Evolutionary conservation across 2,888 invertebrate species (phyloP).

Genomic region (Mythimna vitellina): DNA sequence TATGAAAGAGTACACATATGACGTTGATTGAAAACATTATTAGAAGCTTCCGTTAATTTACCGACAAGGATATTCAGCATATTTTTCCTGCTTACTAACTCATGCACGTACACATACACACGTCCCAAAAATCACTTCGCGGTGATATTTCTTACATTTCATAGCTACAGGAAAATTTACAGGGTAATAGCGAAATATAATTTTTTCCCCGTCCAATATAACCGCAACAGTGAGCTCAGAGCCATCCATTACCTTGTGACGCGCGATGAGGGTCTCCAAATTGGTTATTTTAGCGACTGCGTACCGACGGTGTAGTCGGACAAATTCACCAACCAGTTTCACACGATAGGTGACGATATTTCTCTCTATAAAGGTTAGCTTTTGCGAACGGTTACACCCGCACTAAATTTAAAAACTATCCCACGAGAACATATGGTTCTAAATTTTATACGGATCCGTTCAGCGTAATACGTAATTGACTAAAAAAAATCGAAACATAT

Average conservation of each 20-base stretch:
- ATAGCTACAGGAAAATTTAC: slow-evolving; percentile 51
- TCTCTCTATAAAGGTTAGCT: slow-evolving; percentile 25
- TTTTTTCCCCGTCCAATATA: slow-evolving; percentile 67
- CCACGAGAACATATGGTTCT: too few relatives aligned
- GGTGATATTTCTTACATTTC: slow-evolving; percentile 45
- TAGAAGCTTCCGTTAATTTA: slow-evolving; percentile 20
- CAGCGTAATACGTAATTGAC: too few relatives aligned
- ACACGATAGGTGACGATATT: slow-evolving; percentile 43
- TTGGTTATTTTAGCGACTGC: slow-evolving; percentile 75
- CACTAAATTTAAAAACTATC: neutral
- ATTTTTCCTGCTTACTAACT: slow-evolving; percentile 17
- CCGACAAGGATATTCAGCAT: slow-evolving; percentile 13
- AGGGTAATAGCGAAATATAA: slow-evolving; percentile 64
- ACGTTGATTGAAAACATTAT: slow-evolving; percentile 18
- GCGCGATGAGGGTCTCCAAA: slow-evolving; percentile 78
- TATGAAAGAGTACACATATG: neutral
- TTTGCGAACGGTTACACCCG: neutral
- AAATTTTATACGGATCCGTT: too few relatives aligned
- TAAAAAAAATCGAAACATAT: too few relatives aligned
- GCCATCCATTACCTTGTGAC: slow-evolving; percentile 78
- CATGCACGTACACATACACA: slow-evolving; percentile 17
- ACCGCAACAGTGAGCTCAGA: slow-evolving; percentile 65
- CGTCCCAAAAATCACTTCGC: slow-evolving; percentile 36
- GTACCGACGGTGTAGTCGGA: slow-evolving; percentile 64
- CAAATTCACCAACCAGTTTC: slow-evolving; percentile 61